Conservation (phyloP, 35 echinoderm and acorn worm species). For the Heliocidaris erythrogramma region DNA sequence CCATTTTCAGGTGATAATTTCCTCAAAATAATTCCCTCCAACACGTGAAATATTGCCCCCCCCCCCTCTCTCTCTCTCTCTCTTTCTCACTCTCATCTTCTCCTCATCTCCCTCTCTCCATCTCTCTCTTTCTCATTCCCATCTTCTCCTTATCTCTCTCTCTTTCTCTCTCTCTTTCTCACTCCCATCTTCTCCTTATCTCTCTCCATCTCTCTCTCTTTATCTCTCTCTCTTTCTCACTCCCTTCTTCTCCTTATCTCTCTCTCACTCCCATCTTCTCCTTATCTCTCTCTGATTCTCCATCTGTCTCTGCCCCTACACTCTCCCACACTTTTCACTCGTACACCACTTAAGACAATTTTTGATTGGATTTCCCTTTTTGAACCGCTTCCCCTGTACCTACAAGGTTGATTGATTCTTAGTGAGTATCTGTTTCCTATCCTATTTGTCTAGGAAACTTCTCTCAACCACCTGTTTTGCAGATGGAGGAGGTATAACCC, state of each 20-base stretch:
- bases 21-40: too few species aligned
- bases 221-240: neutral
- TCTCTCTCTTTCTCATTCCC: neutral
- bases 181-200: too few species aligned
- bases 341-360: neutral
- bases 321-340: neutral
- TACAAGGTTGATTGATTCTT: neutral
- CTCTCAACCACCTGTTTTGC: neutral
- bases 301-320: neutral
- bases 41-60: too few species aligned
- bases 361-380: slow-evolving; percentile 12
- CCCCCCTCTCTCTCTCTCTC: neutral
- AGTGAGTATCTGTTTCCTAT: neutral
- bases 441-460: neutral
- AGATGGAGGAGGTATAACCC: too few species aligned
- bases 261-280: too few species aligned
- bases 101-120: neutral
- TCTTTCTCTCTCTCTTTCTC: neutral
- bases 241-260: too few species aligned
- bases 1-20: too few species aligned
- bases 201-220: too few species aligned
- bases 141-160: neutral
- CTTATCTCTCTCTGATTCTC: neutral
- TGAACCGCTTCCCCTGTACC: neutral
- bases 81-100: neutral